Base-by-base conservation (phyloP, 2,797 vertebrate genomes). In the Cuculus canorus region DNA sequence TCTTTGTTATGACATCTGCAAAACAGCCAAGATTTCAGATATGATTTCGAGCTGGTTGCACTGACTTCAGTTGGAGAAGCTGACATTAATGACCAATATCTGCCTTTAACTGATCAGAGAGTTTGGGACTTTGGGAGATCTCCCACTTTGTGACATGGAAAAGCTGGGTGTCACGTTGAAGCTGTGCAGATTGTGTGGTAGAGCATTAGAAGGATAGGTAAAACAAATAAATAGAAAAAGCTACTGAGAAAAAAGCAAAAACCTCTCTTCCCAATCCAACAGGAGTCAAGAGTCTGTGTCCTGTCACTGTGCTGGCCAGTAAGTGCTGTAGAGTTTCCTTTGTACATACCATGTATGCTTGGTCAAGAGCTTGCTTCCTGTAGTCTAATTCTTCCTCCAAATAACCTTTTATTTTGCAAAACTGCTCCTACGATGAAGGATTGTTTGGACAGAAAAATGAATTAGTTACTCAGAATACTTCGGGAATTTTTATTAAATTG, bases 391-490 rank as follows among this genome's bases (percentile, higher is more conserved):
- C 99, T 97, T 99, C 99, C 84, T 99, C 99, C 93, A 99, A 97
- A 96, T 99, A 99, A 45, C 99, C 99, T 98, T 99, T 99, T 97
- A 99, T 99, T 98, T 99, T 99, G 96, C 99, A 99, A 98, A 99
- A 99, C 93, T 99, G 99, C 80, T 99, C 99, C 99, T 99, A 92
- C 9, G 95, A 88, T 22, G 84, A 95, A 97, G 84, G 81, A 88
- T 50, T 56, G 88, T 86, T 94, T 70, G 35, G 76, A 96, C 56
- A 97, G 78, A 90, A 89, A 81, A 89, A 59, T 10, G 5, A 88
- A 75, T 84, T 76, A 88, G 72, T 95, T 72, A 92, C 53, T 88
- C 47, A 27, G 78, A 79, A 70, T 54, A 61, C 27, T 70, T 45
- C 3, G 12, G 33, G 17, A 90, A 65, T 6, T 48, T 91, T 91